Conservation (phyloP, 2,113 vertebrate genomes). For the Rhynchopsitta pachyrhyncha region DNA sequence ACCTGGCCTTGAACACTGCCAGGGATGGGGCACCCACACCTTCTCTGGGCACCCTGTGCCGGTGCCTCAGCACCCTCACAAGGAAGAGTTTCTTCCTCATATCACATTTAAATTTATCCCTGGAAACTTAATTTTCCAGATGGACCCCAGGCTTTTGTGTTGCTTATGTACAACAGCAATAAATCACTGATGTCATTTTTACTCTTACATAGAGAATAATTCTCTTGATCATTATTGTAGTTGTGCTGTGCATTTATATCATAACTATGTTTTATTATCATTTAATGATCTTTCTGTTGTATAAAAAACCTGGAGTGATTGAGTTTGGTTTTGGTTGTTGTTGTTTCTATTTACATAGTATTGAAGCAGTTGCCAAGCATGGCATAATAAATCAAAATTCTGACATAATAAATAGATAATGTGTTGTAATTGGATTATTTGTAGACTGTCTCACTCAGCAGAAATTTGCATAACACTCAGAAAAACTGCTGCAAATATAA, state of each 20-base stretch:
- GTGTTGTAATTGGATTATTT: constrained; percentile 44
- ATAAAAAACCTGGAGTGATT: constrained; percentile 29
- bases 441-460: constrained; percentile 15
- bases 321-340: neutral
- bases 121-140: neutral
- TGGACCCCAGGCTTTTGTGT: neutral
- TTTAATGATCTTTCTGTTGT: constrained; percentile 74
- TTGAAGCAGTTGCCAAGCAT: constrained; percentile 44
- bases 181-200: constrained; percentile 44
- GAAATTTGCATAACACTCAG: constrained; percentile 18
- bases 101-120: neutral
- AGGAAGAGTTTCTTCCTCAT: neutral
- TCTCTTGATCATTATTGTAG: constrained; percentile 56
- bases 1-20: neutral
- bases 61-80: neutral
- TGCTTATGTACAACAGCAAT: neutral
- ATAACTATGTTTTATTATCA: constrained; percentile 66
- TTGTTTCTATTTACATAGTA: constrained; percentile 65
- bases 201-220: constrained; percentile 12
- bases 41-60: neutral
- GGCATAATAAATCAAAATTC: constrained; percentile 28
- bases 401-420: constrained; percentile 57
- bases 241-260: constrained; percentile 66
- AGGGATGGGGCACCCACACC: neutral
- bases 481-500: neutral